phyloP scores from a whole-genome alignment of 2,113 vertebrate genomes.

The Phaetusa simplex region DNA sequence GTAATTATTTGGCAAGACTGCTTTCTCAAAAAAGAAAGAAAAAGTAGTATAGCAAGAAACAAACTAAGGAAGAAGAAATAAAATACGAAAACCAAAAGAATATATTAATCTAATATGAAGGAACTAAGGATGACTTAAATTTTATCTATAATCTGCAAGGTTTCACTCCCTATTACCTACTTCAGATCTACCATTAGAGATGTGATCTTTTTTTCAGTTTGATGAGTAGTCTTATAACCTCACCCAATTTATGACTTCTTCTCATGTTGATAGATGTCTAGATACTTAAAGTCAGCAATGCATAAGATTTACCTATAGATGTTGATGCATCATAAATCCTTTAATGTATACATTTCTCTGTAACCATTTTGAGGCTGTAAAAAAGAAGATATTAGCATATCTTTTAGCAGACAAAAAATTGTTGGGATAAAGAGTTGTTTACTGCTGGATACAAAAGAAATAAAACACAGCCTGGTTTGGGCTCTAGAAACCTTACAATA shows the following conservation, averaged over 20 bases:
- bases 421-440: neutral
- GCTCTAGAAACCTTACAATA: neutral
- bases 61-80: neutral
- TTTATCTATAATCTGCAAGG: neutral
- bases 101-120: neutral
- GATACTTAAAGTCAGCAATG: constrained; percentile 1
- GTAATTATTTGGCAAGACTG: neutral
- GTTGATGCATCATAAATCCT: neutral
- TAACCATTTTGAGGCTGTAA: neutral
- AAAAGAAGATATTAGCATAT: neutral
- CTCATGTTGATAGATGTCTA: neutral
- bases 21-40: neutral
- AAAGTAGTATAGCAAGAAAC: neutral
- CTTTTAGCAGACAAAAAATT: neutral
- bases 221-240: neutral
- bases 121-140: neutral
- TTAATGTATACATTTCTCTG: neutral
- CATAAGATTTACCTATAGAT: constrained; percentile 8
- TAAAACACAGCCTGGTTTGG: neutral
- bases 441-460: neutral
- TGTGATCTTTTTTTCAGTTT: neutral
- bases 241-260: neutral
- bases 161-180: neutral
- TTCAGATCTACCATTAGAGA: neutral
- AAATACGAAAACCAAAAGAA: neutral